Percentiles rank a stretch among this genome's conserved stretches.
These are phyloP conservation scores for Ganaspis sp. DNA, from an alignment of 1,140 invertebrate species.

Conservation along the genomic window DNA sequence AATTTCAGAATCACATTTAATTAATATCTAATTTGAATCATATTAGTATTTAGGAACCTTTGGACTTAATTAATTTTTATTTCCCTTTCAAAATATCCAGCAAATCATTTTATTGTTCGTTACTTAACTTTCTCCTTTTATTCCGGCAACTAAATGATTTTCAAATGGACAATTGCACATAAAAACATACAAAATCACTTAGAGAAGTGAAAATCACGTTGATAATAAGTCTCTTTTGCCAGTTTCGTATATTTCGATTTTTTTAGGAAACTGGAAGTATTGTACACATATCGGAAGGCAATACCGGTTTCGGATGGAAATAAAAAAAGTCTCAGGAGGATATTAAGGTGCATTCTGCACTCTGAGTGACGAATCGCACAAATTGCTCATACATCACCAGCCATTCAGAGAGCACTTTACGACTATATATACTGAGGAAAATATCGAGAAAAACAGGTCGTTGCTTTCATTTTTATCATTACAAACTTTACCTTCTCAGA, in stretches of 20 bases:
- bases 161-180: no score
- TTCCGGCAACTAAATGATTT: not conserved
- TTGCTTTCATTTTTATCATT: not conserved
- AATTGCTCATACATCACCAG: not conserved
- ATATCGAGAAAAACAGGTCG: constrained; percentile 6
- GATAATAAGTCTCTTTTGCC: not conserved
- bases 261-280: not conserved
- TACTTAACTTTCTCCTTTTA: constrained; percentile 3
- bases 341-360: not conserved
- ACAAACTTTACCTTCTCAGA: not conserved
- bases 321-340: not conserved
- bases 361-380: not conserved
- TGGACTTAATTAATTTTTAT: no score
- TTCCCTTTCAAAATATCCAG: no score
- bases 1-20: no score
- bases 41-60: no score
- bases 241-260: not conserved
- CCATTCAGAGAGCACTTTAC: not conserved
- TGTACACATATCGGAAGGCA: not conserved
- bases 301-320: constrained; percentile 2
- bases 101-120: no score
- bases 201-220: not conserved
- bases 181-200: constrained; percentile 1
- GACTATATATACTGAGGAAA: not conserved
- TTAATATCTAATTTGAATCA: no score